These are phyloP conservation scores for Onychomys arenicola DNA, from an alignment of 2,797 vertebrate species.

Conservation along the genomic window DNA sequence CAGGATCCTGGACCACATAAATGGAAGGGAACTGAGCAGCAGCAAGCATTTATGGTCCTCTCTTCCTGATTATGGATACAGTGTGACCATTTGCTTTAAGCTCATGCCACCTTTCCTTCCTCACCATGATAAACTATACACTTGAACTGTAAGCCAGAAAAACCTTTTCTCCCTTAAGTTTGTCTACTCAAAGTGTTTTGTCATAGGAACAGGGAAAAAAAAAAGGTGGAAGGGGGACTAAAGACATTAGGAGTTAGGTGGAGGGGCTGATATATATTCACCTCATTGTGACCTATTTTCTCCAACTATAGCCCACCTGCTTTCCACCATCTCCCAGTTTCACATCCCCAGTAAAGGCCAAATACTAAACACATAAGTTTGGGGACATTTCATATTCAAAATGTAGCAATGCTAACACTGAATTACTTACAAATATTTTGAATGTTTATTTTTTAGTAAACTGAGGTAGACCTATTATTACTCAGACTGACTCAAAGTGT, in stretches of 20 bases:
- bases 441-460: background rate
- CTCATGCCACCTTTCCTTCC: background rate
- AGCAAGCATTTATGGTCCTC: background rate
- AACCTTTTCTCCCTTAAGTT: background rate
- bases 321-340: background rate
- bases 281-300: background rate
- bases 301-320: background rate
- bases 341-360: background rate
- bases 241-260: background rate
- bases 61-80: background rate
- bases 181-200: background rate
- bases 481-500: background rate
- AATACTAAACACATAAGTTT: background rate
- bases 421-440: constrained; percentile 1
- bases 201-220: background rate
- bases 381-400: background rate
- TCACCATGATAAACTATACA: background rate
- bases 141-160: background rate
- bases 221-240: background rate
- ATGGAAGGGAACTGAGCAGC: background rate
- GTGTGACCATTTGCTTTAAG: background rate
- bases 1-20: background rate
- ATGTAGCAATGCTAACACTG: background rate
- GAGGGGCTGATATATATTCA: no score
- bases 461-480: constrained; percentile 13